These are phyloP conservation scores for Leptodactylus fuscus DNA, from an alignment of 2,113 vertebrate species.

Conservation along the genomic window DNA sequence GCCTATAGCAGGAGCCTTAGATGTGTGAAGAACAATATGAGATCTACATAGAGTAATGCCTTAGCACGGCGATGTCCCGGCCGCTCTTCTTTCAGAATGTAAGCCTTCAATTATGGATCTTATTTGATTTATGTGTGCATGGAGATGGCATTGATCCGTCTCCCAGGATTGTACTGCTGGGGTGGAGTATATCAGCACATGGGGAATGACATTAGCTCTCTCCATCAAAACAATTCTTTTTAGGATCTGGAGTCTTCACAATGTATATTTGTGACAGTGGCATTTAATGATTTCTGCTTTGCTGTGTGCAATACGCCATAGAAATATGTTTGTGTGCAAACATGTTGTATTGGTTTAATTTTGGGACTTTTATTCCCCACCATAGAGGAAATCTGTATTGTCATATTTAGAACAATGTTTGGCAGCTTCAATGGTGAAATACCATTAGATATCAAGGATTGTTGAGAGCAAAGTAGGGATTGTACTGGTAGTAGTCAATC, in stretches of 20 bases:
- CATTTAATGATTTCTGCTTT: slow-evolving; percentile 10
- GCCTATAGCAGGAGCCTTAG: not conserved
- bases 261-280: slow-evolving; percentile 17
- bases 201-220: slow-evolving; percentile 13
- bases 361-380: not conserved
- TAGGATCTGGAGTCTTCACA: slow-evolving; percentile 14
- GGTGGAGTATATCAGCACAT: slow-evolving; percentile 14
- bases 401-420: not conserved
- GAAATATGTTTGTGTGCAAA: slow-evolving; percentile 4
- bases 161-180: not conserved
- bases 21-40: not conserved
- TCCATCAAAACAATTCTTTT: slow-evolving; percentile 40
- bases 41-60: not conserved
- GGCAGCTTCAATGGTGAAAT: not conserved
- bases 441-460: not conserved
- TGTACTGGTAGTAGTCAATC: not conserved
- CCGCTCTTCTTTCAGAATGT: slow-evolving; percentile 6
- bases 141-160: slow-evolving; percentile 27
- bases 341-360: not conserved
- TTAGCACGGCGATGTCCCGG: not conserved
- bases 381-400: not conserved
- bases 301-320: not conserved
- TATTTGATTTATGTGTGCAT: slow-evolving; percentile 46
- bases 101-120: slow-evolving; percentile 45
- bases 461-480: not conserved